Conservation (phyloP, 2,113 vertebrate species). For the Castor canadensis region DNA sequence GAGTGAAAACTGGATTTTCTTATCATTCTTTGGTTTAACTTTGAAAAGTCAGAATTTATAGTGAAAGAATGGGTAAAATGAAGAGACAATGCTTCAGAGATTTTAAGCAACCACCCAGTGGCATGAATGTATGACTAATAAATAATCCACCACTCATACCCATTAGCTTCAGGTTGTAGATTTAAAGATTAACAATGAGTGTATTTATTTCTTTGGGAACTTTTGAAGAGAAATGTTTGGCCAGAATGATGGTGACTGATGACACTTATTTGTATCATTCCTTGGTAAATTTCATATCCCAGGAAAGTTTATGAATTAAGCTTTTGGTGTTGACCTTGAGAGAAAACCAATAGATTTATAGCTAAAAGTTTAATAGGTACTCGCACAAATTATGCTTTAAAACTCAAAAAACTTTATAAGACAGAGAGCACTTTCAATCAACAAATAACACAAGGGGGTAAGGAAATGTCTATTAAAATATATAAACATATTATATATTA, state of each 20-base stretch:
- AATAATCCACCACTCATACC: rapidly evolving
- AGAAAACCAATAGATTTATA: neutral
- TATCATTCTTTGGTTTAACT: neutral
- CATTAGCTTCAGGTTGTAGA: no score
- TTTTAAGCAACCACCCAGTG: rapidly evolving
- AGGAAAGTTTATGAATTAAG: neutral
- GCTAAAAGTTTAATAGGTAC: neutral
- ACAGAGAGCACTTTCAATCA: no score
- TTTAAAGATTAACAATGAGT: neutral
- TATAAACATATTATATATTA: no score
- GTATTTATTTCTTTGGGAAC: neutral
- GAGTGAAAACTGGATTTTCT: neutral
- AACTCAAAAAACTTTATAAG: neutral
- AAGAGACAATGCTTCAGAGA: rapidly evolving
- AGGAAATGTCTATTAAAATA: no score
- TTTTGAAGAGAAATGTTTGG: neutral
- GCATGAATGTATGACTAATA: no score
- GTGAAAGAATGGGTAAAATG: rapidly evolving
- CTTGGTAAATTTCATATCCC: neutral
- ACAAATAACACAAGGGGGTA: no score
- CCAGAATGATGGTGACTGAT: neutral
- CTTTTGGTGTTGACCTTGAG: neutral
- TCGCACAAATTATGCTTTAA: neutral
- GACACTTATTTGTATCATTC: neutral
- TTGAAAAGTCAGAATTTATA: neutral